A percentile compares a stretch with the other conserved stretches of the same genome.
phyloP scores from a whole-genome alignment of 2,113 vertebrate species.

The Halcyon malimbica region DNA sequence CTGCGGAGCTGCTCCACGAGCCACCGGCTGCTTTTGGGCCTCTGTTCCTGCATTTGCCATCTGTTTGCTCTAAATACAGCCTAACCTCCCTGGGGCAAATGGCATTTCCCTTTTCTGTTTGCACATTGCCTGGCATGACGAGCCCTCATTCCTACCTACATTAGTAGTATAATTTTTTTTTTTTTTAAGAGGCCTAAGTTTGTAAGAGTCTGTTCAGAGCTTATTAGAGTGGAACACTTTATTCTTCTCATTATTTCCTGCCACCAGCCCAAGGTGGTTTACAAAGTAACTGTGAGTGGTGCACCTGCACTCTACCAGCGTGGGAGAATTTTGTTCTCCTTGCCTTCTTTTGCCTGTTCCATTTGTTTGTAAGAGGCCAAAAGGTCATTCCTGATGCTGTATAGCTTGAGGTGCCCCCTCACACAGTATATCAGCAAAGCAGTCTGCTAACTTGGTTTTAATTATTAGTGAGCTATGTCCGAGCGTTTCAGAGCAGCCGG shows the following conservation, averaged over 20 bases:
- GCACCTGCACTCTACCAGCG: not conserved
- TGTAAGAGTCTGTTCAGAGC: not conserved
- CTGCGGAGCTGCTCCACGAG: not conserved
- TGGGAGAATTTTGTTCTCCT: not conserved
- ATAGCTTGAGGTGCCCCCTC: not conserved
- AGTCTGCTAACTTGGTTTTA: not conserved
- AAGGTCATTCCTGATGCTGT: not conserved
- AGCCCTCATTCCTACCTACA: not conserved
- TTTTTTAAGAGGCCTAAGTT: not conserved
- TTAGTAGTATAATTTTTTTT: not conserved
- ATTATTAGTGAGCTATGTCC: not conserved
- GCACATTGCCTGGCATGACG: not conserved
- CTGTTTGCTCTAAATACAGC: constrained; percentile 30
- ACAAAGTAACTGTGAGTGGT: not conserved
- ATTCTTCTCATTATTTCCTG: not conserved
- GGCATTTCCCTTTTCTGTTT: not conserved
- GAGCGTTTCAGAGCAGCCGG: not conserved
- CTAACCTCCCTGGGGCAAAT: not conserved
- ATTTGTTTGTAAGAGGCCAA: not conserved
- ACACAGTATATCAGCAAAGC: not conserved
- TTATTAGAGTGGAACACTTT: not conserved
- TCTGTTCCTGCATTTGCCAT: constrained; percentile 26
- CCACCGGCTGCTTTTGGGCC: not conserved
- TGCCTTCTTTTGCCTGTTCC: not conserved
- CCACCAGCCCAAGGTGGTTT: not conserved